A percentile compares a stretch with the other conserved stretches of the same genome.
phyloP scores from a whole-genome alignment of 2,888 invertebrate genomes.

The Galerucella pusilla region DNA sequence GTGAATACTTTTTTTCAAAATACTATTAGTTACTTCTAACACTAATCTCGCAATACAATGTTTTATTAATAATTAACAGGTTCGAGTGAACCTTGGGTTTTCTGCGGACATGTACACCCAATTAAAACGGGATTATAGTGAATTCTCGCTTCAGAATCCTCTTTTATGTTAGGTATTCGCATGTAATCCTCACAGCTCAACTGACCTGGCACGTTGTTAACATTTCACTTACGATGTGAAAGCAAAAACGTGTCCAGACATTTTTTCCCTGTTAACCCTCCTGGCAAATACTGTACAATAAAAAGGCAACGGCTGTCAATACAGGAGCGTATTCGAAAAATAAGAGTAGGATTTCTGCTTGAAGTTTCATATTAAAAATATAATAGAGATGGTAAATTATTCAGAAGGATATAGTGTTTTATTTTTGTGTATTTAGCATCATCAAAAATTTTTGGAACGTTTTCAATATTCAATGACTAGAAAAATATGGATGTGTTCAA shows the following conservation, averaged over 20 bases:
- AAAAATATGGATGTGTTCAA: too few relatives aligned
- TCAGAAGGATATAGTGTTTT: too few relatives aligned
- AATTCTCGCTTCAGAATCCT: slow-evolving; percentile 16
- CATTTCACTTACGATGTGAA: slow-evolving; percentile 40
- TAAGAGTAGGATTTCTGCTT: not conserved
- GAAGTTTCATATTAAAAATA: not conserved
- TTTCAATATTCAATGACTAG: too few relatives aligned
- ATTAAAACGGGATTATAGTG: slow-evolving; percentile 19
- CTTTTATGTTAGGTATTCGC: slow-evolving; percentile 30
- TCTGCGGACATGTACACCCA: not conserved
- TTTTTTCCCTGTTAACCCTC: slow-evolving; percentile 25
- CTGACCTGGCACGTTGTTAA: slow-evolving; percentile 41
- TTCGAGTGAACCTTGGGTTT: slow-evolving; percentile 10
- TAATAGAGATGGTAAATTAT: too few relatives aligned
- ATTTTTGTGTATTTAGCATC: too few relatives aligned
- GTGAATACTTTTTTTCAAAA: too few relatives aligned
- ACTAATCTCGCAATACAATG: not conserved
- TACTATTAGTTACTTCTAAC: too few relatives aligned
- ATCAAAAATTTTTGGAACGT: too few relatives aligned
- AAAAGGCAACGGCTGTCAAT: slow-evolving; percentile 23
- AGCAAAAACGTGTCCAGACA: slow-evolving; percentile 35
- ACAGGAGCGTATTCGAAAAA: not conserved
- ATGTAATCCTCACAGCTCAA: slow-evolving; percentile 46
- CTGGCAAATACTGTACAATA: slow-evolving; percentile 19
- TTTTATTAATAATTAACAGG: slow-evolving; percentile 8